Conservation (phyloP, 2,113 vertebrate species). For the Tichodroma muraria region DNA sequence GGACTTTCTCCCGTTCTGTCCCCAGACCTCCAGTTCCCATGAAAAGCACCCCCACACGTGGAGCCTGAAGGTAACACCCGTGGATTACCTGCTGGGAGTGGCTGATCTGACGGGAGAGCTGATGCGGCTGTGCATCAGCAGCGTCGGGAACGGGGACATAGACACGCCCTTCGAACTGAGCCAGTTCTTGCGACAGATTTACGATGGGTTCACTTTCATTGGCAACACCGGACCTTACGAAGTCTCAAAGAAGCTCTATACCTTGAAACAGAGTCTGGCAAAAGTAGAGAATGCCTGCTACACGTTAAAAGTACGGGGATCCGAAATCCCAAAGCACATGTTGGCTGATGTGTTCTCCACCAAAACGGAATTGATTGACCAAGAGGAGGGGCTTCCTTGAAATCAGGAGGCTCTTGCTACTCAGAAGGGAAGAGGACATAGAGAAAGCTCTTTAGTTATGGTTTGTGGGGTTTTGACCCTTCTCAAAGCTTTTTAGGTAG, state of each 20-base stretch:
- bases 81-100: constrained; percentile 94
- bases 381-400: constrained; percentile 86
- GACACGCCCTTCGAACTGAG: constrained; percentile 95
- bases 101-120: constrained; percentile 94
- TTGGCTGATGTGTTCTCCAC: constrained; percentile 90
- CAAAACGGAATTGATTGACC: constrained; percentile 82
- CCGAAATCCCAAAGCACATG: constrained; percentile 97
- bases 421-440: constrained; percentile 3
- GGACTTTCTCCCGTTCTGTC: constrained; percentile 12
- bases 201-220: constrained; percentile 93
- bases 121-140: constrained; percentile 96
- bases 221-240: constrained; percentile 96
- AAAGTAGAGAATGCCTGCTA: constrained; percentile 98
- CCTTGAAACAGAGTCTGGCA: constrained; percentile 89
- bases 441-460: not conserved
- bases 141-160: constrained; percentile 94
- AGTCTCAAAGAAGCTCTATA: constrained; percentile 94
- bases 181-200: constrained; percentile 90
- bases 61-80: constrained; percentile 86
- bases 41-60: constrained; percentile 59
- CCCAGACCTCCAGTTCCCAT: constrained; percentile 30
- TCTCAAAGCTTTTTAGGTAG: constrained; percentile 43
- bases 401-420: not conserved
- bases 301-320: constrained; percentile 87
- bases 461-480: constrained; percentile 2